These are phyloP conservation scores for Anastatus disparis DNA, from an alignment of 1,140 invertebrate genomes.

Conservation along the genomic window DNA sequence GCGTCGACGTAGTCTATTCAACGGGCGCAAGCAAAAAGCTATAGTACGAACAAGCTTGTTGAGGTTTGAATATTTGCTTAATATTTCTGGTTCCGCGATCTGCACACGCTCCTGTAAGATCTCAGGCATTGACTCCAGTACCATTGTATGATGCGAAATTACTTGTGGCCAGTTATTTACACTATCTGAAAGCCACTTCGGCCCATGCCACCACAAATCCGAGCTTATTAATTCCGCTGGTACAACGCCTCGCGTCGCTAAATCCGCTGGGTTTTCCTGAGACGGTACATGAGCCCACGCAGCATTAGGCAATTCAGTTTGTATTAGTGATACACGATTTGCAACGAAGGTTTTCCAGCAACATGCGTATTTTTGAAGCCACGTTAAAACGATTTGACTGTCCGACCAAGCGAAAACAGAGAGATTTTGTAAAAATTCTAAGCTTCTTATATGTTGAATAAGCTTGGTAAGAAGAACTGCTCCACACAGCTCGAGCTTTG, in stretches of 20 bases:
- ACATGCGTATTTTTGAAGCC: not conserved
- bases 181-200: not conserved
- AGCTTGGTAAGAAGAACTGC: not conserved
- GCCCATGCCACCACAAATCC: conserved; percentile 1
- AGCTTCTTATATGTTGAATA: not conserved
- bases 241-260: not conserved
- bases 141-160: not conserved
- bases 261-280: not conserved
- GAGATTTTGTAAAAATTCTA: not conserved
- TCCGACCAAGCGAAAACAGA: not conserved
- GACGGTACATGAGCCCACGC: not conserved
- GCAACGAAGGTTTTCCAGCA: conserved; percentile 4
- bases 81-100: not conserved
- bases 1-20: too few relatives aligned
- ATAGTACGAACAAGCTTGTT: not conserved
- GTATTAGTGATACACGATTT: not conserved
- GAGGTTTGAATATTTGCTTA: not conserved
- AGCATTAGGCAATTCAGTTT: not conserved
- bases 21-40: not conserved
- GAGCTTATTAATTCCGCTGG: not conserved
- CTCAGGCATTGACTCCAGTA: not conserved
- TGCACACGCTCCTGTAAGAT: not conserved
- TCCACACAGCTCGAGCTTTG: conserved; percentile 21
- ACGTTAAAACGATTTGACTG: not conserved
- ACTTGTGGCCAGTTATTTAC: not conserved